Conservation (phyloP, 1,140 invertebrate genomes). For the Carcinoscorpius rotundicauda region DNA sequence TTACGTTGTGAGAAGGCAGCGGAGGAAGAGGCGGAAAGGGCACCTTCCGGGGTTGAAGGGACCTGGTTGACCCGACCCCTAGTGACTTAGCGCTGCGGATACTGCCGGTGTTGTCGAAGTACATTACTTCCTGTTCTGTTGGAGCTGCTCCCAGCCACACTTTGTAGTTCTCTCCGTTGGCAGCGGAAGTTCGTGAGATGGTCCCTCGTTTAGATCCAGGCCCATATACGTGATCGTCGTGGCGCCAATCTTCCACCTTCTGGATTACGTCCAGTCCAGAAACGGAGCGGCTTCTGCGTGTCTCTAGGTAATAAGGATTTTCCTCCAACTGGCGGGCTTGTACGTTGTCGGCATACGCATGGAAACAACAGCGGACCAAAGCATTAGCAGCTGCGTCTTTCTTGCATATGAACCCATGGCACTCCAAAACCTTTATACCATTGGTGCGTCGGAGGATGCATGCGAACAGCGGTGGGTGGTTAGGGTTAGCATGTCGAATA, state of each 20-base stretch:
- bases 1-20: constrained; percentile 19
- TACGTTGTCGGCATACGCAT: constrained; percentile 85
- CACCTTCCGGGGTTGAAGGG: constrained; percentile 56
- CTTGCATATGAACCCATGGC: constrained; percentile 97
- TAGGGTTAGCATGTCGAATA: constrained; percentile 53
- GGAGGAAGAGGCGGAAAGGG: constrained; percentile 54
- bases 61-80: constrained; percentile 10
- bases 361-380: constrained; percentile 83
- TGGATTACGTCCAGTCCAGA: constrained; percentile 21
- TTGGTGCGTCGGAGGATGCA: constrained; percentile 87
- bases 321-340: constrained; percentile 55
- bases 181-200: constrained; percentile 43
- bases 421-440: constrained; percentile 98
- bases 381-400: constrained; percentile 88
- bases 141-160: constrained; percentile 53
- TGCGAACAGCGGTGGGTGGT: constrained; percentile 89
- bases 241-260: constrained; percentile 27
- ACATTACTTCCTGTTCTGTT: constrained; percentile 17
- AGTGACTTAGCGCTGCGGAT: constrained; percentile 51
- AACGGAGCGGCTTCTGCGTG: constrained; percentile 20
- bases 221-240: neutral
- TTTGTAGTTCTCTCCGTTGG: constrained; percentile 74
- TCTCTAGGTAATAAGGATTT: constrained; percentile 23
- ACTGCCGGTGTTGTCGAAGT: constrained; percentile 44
- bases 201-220: constrained; percentile 18